Evolutionary conservation across 2,888 invertebrate species (phyloP), one percentile per base, ranked within the genome.

Genomic region (Therioaphis trifolii): DNA sequence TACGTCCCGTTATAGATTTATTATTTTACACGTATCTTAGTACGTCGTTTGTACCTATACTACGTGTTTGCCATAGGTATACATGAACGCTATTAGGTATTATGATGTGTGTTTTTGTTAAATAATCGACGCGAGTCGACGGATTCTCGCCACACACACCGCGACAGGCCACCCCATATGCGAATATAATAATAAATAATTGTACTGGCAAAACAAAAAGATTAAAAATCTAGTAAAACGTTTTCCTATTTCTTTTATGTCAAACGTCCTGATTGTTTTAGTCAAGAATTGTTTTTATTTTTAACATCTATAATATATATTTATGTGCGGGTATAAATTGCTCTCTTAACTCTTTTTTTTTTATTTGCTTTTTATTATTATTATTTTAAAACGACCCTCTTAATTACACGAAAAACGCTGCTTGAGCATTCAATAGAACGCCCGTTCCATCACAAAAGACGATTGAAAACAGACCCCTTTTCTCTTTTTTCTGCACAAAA

Each of bases 391-490:
- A 63, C 80, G 72, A 82, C 80, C 80, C 80, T 82, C 80, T 82
- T 82, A 82, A 82, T 82, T 82, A 82, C 80, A 72, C 72, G 80
- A 82, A 80, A 72, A 80, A 63, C 80, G 61, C 49, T 46, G 80
- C 63, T 72, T 21, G 49, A 72, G 61, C 71, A 61, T 49, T 79
- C 79, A 82, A 82, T 82, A 82, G 80, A 72, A 63, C 61, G 80
- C 24, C 49, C 14, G 58, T 61, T 61, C 72, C 49, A 52, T 71
- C 80, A 82, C 80, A 82, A 82, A 82, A 82, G 80, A 35, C 72
- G 80, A 82, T 82, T 80, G 80, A 82, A 82, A 82, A 82, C 80
- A 46, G 49, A 82, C 80, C 80, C 80, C 72, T 72, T 80, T 82
- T 82, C 61, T 72, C 27, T 58, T 80, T 68, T 79, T 40, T 71